A percentile compares a stretch with the other conserved stretches of the same genome.
Evolutionary conservation across 2,888 invertebrate species (phyloP).

Genomic region (Lepidocyrtoides sp.): DNA sequence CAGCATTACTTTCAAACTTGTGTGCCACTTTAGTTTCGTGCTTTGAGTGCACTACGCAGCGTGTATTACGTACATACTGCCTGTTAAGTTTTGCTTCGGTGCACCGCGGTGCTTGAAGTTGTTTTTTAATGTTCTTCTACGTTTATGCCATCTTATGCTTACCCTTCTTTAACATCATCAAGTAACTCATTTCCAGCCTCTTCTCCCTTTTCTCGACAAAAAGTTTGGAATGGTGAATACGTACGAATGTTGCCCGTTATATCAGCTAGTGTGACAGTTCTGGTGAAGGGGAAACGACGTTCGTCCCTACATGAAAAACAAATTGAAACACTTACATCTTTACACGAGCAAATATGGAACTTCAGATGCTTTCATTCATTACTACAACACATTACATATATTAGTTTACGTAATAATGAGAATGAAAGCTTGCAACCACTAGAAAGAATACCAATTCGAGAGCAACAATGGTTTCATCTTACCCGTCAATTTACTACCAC

Average conservation of each 20-base stretch:
- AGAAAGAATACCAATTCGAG: neutral
- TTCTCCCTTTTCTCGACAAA: conserved; percentile 85
- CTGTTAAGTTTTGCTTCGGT: too few species aligned
- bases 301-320: conserved; percentile 58
- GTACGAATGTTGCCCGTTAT: conserved; percentile 86
- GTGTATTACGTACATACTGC: too few species aligned
- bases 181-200: conserved; percentile 84
- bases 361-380: too few species aligned
- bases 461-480: conserved; percentile 13
- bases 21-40: too few species aligned
- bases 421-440: neutral
- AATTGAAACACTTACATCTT: too few species aligned
- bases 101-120: too few species aligned
- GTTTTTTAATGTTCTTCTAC: too few species aligned
- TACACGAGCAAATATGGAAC: too few species aligned
- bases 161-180: conserved; percentile 85
- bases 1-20: too few species aligned
- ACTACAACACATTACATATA: too few species aligned
- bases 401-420: neutral
- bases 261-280: conserved; percentile 84
- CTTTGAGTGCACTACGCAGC: too few species aligned
- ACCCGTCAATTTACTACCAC: conserved; percentile 13
- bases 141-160: conserved; percentile 49
- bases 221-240: conserved; percentile 86
- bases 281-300: conserved; percentile 82